Percentiles rank a stretch among this genome's conserved stretches.
phyloP scores from a whole-genome alignment of 2,888 invertebrate genomes.

The Zaprionus bogoriensis region DNA sequence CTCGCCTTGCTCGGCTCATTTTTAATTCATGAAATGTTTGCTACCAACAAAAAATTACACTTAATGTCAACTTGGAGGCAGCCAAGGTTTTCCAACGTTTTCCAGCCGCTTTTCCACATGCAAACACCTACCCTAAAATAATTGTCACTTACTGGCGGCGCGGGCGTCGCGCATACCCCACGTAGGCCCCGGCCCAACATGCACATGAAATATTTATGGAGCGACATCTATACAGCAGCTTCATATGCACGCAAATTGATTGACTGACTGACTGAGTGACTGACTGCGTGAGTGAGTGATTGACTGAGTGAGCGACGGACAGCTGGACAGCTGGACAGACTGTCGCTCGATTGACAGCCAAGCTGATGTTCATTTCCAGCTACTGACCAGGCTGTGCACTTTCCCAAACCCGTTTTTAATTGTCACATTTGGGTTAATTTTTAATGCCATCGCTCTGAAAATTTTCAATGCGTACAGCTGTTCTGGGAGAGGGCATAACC shows the following conservation, averaged over 20 bases:
- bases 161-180: constrained; percentile 22
- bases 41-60: constrained; percentile 74
- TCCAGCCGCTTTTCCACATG: constrained; percentile 21
- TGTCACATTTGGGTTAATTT: constrained; percentile 60
- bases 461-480: constrained; percentile 43
- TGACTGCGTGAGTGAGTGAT: not conserved
- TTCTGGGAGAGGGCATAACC: not conserved
- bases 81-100: constrained; percentile 29
- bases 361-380: not conserved
- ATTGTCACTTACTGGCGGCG: constrained; percentile 67
- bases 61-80: constrained; percentile 61
- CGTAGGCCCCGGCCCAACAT: not conserved
- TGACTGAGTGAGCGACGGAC: not conserved
- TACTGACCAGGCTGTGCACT: constrained; percentile 27
- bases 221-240: constrained; percentile 35
- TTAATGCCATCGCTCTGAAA: constrained; percentile 47
- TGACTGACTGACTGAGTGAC: constrained; percentile 42
- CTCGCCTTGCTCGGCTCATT: constrained; percentile 46
- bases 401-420: constrained; percentile 48
- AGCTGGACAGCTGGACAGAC: too few relatives aligned
- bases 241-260: constrained; percentile 57
- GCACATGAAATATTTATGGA: constrained; percentile 60
- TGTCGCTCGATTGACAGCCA: constrained; percentile 35
- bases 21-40: constrained; percentile 76
- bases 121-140: constrained; percentile 56